phyloP scores from a whole-genome alignment of 2,888 invertebrate genomes.

The Lasioglossum pauxillum region DNA sequence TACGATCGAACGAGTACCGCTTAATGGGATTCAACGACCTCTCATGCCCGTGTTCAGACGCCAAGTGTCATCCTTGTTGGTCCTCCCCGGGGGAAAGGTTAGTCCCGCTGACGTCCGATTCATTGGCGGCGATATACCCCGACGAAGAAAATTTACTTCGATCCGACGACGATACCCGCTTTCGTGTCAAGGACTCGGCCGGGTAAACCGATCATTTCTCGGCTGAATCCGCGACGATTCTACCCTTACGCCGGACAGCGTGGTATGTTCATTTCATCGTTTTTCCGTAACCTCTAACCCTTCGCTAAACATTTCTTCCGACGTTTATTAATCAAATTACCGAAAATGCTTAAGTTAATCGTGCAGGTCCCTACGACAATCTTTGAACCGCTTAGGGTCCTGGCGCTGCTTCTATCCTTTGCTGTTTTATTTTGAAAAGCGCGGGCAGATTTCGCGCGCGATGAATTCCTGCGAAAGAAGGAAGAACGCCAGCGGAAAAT shows the following conservation, averaged over 20 bases:
- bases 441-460: constrained; percentile 54
- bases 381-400: too few species aligned
- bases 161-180: neutral
- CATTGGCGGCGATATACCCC: neutral
- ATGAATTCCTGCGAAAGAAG: constrained; percentile 57
- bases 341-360: neutral
- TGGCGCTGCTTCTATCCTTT: neutral
- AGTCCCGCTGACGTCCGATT: constrained; percentile 17
- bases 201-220: neutral
- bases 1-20: constrained; percentile 72
- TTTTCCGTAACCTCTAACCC: neutral
- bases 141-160: constrained; percentile 7
- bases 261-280: neutral
- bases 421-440: constrained; percentile 43
- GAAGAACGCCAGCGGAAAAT: constrained; percentile 66
- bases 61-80: constrained; percentile 61
- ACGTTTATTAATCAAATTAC: too few species aligned
- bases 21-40: constrained; percentile 79
- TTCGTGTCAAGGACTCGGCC: neutral
- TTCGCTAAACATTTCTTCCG: neutral
- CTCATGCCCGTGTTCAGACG: constrained; percentile 53
- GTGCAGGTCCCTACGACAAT: neutral
- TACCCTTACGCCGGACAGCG: neutral
- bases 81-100: constrained; percentile 25
- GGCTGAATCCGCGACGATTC: neutral